Evolutionary conservation across 2,888 invertebrate species (phyloP).

Genomic region (Spodoptera littoralis): DNA sequence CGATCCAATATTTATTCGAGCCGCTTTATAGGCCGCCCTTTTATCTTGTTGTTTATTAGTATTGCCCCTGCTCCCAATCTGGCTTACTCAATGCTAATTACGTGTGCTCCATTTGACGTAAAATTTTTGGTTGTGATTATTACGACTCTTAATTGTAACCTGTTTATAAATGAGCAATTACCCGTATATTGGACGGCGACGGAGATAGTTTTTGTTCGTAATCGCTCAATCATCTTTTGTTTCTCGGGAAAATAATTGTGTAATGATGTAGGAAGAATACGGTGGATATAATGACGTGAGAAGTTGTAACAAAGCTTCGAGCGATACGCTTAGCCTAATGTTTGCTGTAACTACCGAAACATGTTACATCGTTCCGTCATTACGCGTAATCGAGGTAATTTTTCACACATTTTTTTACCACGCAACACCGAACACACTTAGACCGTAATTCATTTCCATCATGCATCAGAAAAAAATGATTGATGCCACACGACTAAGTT

Average conservation of each 20-base stretch:
- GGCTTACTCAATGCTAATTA: slow-evolving; percentile 74
- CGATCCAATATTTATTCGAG: slow-evolving; percentile 83
- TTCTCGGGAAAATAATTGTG: slow-evolving; percentile 45
- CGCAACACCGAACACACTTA: slow-evolving; percentile 75
- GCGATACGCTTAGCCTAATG: slow-evolving; percentile 69
- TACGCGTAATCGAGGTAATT: slow-evolving; percentile 81
- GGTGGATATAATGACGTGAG: slow-evolving; percentile 57
- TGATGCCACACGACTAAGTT: slow-evolving; percentile 76
- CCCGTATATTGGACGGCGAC: slow-evolving; percentile 18
- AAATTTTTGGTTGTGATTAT: slow-evolving; percentile 59
- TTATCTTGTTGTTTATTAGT: slow-evolving; percentile 83
- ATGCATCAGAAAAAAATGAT: slow-evolving; percentile 81
- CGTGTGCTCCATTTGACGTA: slow-evolving; percentile 66
- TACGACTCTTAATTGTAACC: slow-evolving; percentile 43
- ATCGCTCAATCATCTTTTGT: slow-evolving; percentile 36
- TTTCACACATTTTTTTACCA: slow-evolving; percentile 84
- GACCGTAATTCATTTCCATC: slow-evolving; percentile 79
- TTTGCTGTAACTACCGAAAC: slow-evolving; percentile 70
- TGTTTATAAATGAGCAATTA: slow-evolving; percentile 42
- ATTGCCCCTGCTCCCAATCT: slow-evolving; percentile 74
- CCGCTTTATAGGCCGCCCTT: slow-evolving; percentile 77
- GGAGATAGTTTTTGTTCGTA: slow-evolving; percentile 20
- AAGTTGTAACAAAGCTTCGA: slow-evolving; percentile 67
- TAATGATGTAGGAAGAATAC: slow-evolving; percentile 57
- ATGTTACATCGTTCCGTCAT: slow-evolving; percentile 75